Conservation (phyloP, 1,140 invertebrate genomes). For the Magallana angulata region DNA sequence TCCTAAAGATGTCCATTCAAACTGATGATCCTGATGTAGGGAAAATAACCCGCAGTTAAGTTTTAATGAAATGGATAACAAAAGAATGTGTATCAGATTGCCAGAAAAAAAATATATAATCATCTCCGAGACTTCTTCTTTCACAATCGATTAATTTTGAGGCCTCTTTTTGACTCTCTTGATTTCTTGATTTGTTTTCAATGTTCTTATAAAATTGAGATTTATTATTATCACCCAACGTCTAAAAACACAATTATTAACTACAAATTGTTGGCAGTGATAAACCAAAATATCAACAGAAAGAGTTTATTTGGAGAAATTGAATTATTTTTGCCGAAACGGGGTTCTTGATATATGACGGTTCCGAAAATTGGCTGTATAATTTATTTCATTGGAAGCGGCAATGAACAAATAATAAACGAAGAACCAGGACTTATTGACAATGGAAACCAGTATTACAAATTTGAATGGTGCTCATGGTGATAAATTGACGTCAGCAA, state of each 20-base stretch:
- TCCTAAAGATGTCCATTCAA: too few species aligned
- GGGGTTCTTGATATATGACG: constrained; percentile 49
- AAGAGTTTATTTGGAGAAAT: constrained; percentile 13
- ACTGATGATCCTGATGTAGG: too few species aligned
- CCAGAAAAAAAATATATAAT: too few species aligned
- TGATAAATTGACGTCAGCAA: constrained; percentile 55
- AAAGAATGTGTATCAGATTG: too few species aligned
- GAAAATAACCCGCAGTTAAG: too few species aligned
- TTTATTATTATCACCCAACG: not conserved
- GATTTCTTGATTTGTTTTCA: not conserved
- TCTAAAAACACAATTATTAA: not conserved
- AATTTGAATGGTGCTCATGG: constrained; percentile 55
- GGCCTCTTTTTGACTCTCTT: too few species aligned
- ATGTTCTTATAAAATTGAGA: constrained; percentile 29
- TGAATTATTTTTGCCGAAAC: constrained; percentile 28
- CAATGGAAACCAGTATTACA: constrained; percentile 52
- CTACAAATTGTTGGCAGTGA: not conserved
- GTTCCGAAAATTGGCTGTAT: constrained; percentile 50
- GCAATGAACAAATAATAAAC: constrained; percentile 49
- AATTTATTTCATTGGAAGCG: constrained; percentile 58
- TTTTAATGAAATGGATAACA: too few species aligned
- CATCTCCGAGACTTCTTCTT: too few species aligned
- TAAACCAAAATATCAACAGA: not conserved
- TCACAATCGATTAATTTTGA: too few species aligned
- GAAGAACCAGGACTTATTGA: constrained; percentile 48